These are phyloP conservation scores for Thaumetopoea pityocampa DNA, from an alignment of 1,140 invertebrate species.

Conservation along the genomic window DNA sequence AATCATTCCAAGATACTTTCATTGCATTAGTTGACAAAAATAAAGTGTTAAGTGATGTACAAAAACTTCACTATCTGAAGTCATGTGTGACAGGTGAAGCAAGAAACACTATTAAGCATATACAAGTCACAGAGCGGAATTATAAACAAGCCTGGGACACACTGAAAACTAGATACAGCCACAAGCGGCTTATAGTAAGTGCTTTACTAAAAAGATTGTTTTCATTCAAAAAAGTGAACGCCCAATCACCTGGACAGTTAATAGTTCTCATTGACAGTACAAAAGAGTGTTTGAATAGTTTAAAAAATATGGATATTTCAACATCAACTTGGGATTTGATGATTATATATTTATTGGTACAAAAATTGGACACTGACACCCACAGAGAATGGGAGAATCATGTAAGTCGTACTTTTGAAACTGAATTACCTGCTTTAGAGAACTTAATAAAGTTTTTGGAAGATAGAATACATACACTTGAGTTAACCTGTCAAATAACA, in stretches of 20 bases:
- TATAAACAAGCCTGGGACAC: conserved; percentile 14
- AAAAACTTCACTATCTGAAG: conserved; percentile 24
- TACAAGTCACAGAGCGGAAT: conserved; percentile 15
- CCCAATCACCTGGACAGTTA: conserved; percentile 4
- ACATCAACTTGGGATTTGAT: conserved; percentile 5
- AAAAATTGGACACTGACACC: conserved; percentile 7
- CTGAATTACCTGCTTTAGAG: conserved; percentile 1
- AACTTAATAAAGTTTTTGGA: background rate
- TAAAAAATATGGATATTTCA: conserved; percentile 12
- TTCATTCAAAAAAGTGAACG: conserved; percentile 6
- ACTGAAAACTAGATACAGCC: conserved; percentile 15
- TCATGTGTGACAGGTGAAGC: conserved; percentile 16
- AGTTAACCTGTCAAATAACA: conserved; percentile 2
- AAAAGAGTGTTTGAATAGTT: conserved; percentile 17
- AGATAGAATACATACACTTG: background rate
- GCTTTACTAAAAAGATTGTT: conserved; percentile 10
- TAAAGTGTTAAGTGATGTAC: conserved; percentile 16
- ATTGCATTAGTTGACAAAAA: conserved; percentile 14
- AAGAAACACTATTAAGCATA: conserved; percentile 10
- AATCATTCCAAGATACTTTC: conserved; percentile 24
- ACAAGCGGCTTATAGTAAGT: conserved; percentile 12
- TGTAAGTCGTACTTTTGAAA: conserved; percentile 1
- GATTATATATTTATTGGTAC: conserved; percentile 6
- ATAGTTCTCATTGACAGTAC: conserved; percentile 14
- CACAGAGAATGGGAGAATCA: conserved; percentile 25